These are phyloP conservation scores for Holothuria scabra DNA, from an alignment of 53 echinoderm and acorn worm genomes.

Conservation along the genomic window DNA sequence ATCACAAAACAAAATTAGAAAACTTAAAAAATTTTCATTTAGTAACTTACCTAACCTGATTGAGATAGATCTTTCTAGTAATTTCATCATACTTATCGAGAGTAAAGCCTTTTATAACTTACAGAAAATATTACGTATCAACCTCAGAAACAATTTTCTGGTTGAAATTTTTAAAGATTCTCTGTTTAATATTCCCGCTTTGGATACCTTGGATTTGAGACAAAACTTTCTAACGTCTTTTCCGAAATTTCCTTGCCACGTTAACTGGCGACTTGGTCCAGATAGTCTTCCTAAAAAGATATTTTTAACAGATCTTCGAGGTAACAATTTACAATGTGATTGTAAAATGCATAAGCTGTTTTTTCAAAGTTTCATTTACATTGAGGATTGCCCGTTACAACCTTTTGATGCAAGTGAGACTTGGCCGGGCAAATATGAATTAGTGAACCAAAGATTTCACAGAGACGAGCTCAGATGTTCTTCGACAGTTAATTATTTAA, in stretches of 20 bases:
- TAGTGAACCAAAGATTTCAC: constrained; percentile 26
- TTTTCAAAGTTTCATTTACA: not conserved
- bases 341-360: constrained; percentile 5
- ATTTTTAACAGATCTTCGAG: constrained; percentile 28
- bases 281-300: not conserved
- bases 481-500: not conserved
- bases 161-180: not conserved
- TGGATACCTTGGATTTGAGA: not conserved
- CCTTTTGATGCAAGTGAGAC: not conserved
- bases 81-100: not conserved
- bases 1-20: not conserved
- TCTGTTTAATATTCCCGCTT: not conserved
- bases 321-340: constrained; percentile 22
- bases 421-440: constrained; percentile 18
- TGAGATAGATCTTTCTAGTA: constrained; percentile 17
- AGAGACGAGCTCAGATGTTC: constrained; percentile 1
- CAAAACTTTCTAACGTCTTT: not conserved
- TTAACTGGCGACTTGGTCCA: not conserved
- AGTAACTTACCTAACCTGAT: constrained; percentile 10
- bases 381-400: not conserved
- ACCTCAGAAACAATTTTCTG: not conserved
- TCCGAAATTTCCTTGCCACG: constrained; percentile 18
- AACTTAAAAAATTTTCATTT: not conserved
- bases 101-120: constrained; percentile 27
- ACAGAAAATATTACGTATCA: not conserved